Base-by-base conservation (phyloP, 2,888 invertebrate genomes). In the Pomacea canaliculata region DNA sequence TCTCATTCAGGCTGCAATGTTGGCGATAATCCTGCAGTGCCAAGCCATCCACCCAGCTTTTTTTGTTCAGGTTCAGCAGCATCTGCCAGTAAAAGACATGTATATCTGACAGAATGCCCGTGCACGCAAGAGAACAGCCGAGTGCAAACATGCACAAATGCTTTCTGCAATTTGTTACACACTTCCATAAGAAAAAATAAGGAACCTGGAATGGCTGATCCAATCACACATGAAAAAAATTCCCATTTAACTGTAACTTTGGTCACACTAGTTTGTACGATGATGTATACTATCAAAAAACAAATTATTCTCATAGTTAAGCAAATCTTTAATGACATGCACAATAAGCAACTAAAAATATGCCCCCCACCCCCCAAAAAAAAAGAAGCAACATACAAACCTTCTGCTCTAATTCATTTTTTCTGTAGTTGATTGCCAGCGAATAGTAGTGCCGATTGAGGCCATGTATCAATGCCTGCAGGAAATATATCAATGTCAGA, bases 401-500 rank as follows among this genome's bases (percentile, higher is more conserved):
- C 89, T 99, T 99, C 91, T 99, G 99, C 91, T 99, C 99, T 81
- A 99, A 92, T 91, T 99, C 98, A 92, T 99, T 99, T 92, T 99
- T 99, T 84, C 98, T 94, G 92, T 99, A 99, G 92, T 99, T 99
- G 91, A 99, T 99, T 91, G 98, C 98, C 90, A 99, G 99, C 66
- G 99, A 99, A 92, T 99, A 99, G 91, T 99, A 99, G 92, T 99
- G 99, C 81, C 99, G 94, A 91, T 99, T 99, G 51, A 99, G 93
- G 19, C 99, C 99, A 89, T 99, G 99, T 85, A 99, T 99, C 78
- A 99, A 93, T 60, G 99, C 99, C 94, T 98, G 90, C n/a, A 89
- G 77, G 5, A 46, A 37, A 18, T n/a, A 56, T 56, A 70, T 46
- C n/a, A 49, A 27, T 37, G 16, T 49, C 4, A 70, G 67, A 68